Evolutionary conservation across 2,113 vertebrate species (phyloP), one percentile per base, ranked within the genome.

Genomic region (Bambusicola thoracicus): DNA sequence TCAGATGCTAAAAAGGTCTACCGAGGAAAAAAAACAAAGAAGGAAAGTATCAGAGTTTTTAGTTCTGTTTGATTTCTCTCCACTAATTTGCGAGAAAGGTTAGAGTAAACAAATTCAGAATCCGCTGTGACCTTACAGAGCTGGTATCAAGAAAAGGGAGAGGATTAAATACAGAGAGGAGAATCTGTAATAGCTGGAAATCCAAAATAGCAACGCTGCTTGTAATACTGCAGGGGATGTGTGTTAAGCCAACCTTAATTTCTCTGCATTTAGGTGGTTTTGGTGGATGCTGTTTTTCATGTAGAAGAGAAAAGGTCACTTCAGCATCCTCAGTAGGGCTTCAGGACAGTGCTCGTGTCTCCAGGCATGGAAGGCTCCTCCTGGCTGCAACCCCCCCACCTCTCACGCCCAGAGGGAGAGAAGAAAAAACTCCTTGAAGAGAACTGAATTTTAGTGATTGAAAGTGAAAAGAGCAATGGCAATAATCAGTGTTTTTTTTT

Each of bases 281-380:
- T 20, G 69, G 8, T 58, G 66, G 30, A 13, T 5, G 2, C 1
- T 13, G 12, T 13, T 89, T 55, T 86, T 55, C 34, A 13, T 6
- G n/a, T 36, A 29, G 30, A 19, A 40, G 22, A 15, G 11, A 22
- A 76, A 63, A 67, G 30, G 2, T 63, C 61, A 30, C 8, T 72
- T 12, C 27, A 56, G 11, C 46, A 10, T 17, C 3, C 0, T 7
- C 48, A 11, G 6, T 17, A 20, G n/a, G 11, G 32, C 32, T 75
- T 32, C 15, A 75, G 66, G 49, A 49, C 14, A 4, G 13, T 49
- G 65, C n/a, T 18, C 5, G 10, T 12, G 18, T 21, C 30, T 63
- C 63, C 61, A 63, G 11, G 19, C 1, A 1, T 6, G n/a, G 48
- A n/a, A 34, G 36, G 14, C 3, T 51, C 34, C 38, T 83, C 30